These are phyloP conservation scores for Poeciliopsis occidentalis DNA, from an alignment of 2,113 vertebrate genomes.

Conservation along the genomic window DNA sequence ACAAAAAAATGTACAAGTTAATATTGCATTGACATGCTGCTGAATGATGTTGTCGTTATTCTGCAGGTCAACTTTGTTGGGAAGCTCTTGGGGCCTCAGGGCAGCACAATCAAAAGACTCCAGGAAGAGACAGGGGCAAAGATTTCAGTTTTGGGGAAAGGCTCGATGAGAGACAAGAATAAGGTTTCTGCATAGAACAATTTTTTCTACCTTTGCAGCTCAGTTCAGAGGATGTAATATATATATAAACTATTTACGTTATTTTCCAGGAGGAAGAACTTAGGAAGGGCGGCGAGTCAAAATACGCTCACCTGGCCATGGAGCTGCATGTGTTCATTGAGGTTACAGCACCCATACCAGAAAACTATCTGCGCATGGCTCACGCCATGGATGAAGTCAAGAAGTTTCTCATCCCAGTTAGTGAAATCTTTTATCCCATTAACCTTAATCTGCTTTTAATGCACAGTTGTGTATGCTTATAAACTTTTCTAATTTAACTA, in stretches of 20 bases:
- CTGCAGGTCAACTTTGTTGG: conserved; percentile 96
- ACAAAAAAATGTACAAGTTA: background rate
- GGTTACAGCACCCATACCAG: conserved; percentile 93
- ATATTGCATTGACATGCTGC: background rate
- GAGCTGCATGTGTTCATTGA: conserved; percentile 97
- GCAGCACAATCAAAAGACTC: conserved; percentile 97
- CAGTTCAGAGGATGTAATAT: background rate
- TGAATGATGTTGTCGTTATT: background rate
- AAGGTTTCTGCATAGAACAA: conserved; percentile 80
- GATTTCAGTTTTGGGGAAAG: conserved; percentile 95
- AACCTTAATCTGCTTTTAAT: background rate
- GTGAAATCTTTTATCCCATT: conserved; percentile 23
- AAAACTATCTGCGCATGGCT: conserved; percentile 94
- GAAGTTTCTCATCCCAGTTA: conserved; percentile 95
- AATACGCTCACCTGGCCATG: conserved; percentile 94
- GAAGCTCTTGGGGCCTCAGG: conserved; percentile 96
- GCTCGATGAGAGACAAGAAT: conserved; percentile 95
- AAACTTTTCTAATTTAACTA: background rate
- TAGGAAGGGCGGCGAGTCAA: conserved; percentile 92
- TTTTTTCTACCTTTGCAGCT: too few relatives aligned
- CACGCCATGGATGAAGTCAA: conserved; percentile 99
- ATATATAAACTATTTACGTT: background rate
- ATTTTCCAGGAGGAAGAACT: conserved; percentile 90
- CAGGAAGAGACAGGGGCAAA: conserved; percentile 98
- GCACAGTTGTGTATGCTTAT: background rate